Evolutionary conservation across 2,113 vertebrate genomes (phyloP).

Genomic region (Aramus guarauna): DNA sequence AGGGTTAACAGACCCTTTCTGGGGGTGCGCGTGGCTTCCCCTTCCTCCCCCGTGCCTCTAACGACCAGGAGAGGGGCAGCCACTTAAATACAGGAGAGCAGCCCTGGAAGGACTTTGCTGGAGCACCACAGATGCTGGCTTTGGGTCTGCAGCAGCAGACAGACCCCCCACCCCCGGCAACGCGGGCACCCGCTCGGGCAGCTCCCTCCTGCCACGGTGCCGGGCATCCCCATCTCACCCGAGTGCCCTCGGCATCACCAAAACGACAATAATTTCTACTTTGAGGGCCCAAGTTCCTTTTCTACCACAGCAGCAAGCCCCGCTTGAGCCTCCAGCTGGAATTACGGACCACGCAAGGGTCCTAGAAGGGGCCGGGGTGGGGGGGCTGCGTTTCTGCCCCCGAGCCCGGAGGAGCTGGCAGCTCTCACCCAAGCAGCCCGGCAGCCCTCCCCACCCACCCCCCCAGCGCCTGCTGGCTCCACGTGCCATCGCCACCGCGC

Average conservation of each 20-base stretch:
- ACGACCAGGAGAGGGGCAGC: background rate
- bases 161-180: background rate
- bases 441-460: background rate
- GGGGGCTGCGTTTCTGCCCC: background rate
- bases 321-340: background rate
- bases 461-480: background rate
- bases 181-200: background rate
- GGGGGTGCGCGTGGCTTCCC: background rate
- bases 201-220: background rate
- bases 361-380: background rate
- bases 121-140: background rate
- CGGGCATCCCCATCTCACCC: background rate
- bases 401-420: background rate
- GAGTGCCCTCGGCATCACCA: background rate
- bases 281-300: background rate
- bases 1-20: background rate
- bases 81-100: background rate
- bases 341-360: background rate
- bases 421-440: background rate
- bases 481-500: accelerated
- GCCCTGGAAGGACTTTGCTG: background rate
- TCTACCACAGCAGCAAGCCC: background rate
- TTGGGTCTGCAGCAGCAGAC: background rate
- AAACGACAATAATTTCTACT: background rate
- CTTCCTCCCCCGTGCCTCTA: background rate